Evolutionary conservation across 2,113 vertebrate species (phyloP), one percentile per base, ranked within the genome.

Genomic region (Lagenorhynchus albirostris): DNA sequence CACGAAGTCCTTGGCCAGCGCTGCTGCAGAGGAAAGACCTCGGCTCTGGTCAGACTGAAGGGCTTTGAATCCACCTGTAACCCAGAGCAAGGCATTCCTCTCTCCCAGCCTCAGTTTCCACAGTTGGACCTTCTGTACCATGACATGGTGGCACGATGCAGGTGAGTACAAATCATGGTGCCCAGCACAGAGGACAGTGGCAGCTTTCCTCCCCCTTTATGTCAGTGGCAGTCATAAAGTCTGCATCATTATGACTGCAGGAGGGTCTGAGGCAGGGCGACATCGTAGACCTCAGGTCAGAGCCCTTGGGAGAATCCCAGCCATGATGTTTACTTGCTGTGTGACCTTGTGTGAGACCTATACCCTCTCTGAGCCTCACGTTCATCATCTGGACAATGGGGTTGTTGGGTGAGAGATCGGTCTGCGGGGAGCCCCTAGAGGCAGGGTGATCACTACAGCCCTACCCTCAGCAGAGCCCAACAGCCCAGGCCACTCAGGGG

Each of bases 141-240:
- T 5, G 38, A 62, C 3, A 36, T 4, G 36, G 62, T 6, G 73
- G 36, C 71, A 53, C 0, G 36, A n/a, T 5, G 44, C 50, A 7
- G 29, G 20, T 38, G 55, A 7, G 13, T 18, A 50, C 44, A 13
- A 11, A 5, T 10, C 29, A 26, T 15, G 4, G 21, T 2, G 15
- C 23, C 14, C 1, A 0, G 62, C 33, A 1, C 0, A 4, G 58
- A 65, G 41, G 79, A 41, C 1, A 6, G 65, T 2, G 53, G n/a
- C 1, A 2, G 26, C 74, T 80, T 33, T 70, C 58, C 36, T 60
- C 23, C 23, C 13, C 26, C 71, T 53, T 53, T 53, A 53, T 53
- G 53, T 15, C 53, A 53, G 53, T 53, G 53, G 53, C 53, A 53
- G 53, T 53, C 53, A 53, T 53, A 53, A 53, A 53, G 53, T 53